A percentile compares a stretch with the other conserved stretches of the same genome.
phyloP scores from a whole-genome alignment of 2,888 invertebrate genomes.

The Hedya salicella region DNA sequence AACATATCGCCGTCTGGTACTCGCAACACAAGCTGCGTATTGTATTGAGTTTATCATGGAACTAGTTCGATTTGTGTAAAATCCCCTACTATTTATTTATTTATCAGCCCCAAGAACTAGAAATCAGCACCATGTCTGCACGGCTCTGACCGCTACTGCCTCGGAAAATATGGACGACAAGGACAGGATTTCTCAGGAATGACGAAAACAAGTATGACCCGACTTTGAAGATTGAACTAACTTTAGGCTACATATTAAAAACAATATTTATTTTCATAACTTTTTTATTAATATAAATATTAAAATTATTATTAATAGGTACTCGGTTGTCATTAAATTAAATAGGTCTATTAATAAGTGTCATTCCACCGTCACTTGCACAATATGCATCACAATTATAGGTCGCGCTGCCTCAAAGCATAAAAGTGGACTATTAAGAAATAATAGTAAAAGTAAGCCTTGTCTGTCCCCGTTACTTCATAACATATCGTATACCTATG shows the following conservation, averaged over 20 bases:
- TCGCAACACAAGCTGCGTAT: too few species aligned
- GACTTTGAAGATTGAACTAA: too few species aligned
- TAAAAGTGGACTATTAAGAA: constrained; percentile 8
- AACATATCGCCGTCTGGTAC: too few species aligned
- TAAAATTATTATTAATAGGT: constrained; percentile 84
- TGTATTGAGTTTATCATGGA: too few species aligned
- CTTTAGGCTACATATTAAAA: constrained; percentile 61
- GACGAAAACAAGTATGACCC: too few species aligned
- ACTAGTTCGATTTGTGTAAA: too few species aligned
- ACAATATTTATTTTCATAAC: constrained; percentile 74
- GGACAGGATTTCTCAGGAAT: too few species aligned
- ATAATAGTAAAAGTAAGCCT: constrained; percentile 27
- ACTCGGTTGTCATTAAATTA: constrained; percentile 83
- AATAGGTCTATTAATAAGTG: constrained; percentile 55
- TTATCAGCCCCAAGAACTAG: too few species aligned
- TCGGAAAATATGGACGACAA: too few species aligned
- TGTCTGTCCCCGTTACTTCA: background rate
- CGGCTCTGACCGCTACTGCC: too few species aligned
- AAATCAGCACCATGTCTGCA: too few species aligned
- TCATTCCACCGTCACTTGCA: constrained; percentile 40
- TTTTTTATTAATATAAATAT: constrained; percentile 84
- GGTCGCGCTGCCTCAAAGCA: constrained; percentile 15
- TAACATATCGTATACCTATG: constrained; percentile 14
- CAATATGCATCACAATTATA: background rate
- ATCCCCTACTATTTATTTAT: too few species aligned